phyloP scores from a whole-genome alignment of 2,888 invertebrate species.

The Oscheius myriophilus region DNA sequence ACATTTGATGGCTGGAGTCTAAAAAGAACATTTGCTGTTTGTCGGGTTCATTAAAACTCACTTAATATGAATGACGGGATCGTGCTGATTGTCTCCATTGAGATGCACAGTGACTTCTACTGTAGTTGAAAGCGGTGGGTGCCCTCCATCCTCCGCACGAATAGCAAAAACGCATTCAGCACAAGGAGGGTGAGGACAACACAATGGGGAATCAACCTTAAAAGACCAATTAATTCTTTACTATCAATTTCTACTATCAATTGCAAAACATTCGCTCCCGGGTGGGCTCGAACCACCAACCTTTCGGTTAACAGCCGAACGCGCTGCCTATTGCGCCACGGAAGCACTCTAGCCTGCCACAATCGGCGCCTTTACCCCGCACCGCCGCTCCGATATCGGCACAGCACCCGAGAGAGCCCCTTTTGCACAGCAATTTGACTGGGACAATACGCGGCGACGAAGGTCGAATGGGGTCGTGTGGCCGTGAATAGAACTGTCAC shows the following conservation, averaged over 20 bases:
- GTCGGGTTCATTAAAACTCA: background rate
- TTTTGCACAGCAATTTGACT: conserved; percentile 13
- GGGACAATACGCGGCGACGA: conserved; percentile 19
- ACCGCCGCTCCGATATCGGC: no score
- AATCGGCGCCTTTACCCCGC: no score
- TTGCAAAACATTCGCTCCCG: conserved; percentile 51
- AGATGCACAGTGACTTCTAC: conserved; percentile 77
- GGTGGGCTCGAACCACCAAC: conserved; percentile 69
- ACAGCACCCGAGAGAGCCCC: background rate
- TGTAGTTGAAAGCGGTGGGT: conserved; percentile 24
- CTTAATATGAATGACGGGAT: conserved; percentile 47
- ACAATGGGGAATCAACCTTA: conserved; percentile 17
- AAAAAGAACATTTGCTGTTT: background rate
- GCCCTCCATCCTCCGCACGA: conserved; percentile 18
- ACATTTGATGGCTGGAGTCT: conserved; percentile 45
- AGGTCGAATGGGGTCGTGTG: conserved; percentile 18
- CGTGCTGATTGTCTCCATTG: conserved; percentile 75
- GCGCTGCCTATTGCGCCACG: conserved; percentile 64
- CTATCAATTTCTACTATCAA: conserved; percentile 6
- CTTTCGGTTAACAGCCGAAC: conserved; percentile 70
- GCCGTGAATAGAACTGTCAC: background rate
- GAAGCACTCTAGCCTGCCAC: conserved; percentile 32
- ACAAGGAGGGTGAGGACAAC: conserved; percentile 4
- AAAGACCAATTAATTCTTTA: conserved; percentile 1
- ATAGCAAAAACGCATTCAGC: conserved; percentile 22